phyloP scores from a whole-genome alignment of 2,113 vertebrate species.

The Oreotrochilus melanogaster region DNA sequence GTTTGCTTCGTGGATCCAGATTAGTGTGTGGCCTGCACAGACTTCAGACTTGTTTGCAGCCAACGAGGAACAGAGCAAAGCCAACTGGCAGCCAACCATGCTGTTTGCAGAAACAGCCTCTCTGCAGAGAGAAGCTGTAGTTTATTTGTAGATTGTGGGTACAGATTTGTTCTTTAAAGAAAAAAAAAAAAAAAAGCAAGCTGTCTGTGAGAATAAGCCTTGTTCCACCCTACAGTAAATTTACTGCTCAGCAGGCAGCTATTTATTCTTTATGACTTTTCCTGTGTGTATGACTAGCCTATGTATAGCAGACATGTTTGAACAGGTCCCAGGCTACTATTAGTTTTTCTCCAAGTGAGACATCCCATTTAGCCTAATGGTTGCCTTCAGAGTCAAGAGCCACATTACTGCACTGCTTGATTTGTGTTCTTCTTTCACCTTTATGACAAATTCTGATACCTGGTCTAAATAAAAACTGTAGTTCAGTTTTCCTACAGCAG shows the following conservation, averaged over 20 bases:
- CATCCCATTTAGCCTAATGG: neutral
- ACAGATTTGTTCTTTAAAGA: neutral
- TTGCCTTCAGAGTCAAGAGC: neutral
- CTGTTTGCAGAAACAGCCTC: neutral
- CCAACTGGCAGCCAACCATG: neutral
- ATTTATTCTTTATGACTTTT: conserved; percentile 57
- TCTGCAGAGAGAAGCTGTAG: neutral
- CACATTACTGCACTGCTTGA: neutral
- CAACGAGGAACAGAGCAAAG: neutral
- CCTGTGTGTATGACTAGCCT: conserved; percentile 31
- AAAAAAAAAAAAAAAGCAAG: neutral
- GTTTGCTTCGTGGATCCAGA: neutral
- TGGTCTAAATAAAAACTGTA: neutral
- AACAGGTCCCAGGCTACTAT: neutral
- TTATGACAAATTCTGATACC: neutral
- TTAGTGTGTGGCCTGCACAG: neutral
- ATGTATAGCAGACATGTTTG: conserved; percentile 27
- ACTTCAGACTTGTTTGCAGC: neutral
- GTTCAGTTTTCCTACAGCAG: neutral
- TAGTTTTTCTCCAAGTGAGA: neutral
- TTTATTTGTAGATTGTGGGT: conserved; percentile 23
- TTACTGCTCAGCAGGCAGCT: neutral
- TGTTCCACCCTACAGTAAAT: neutral
- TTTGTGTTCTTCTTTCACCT: neutral
- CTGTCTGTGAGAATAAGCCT: conserved; percentile 10